Percentiles rank a stretch among this genome's conserved stretches.
Evolutionary conservation across 2,113 vertebrate species (phyloP).

Genomic region (Echinops telfairi): DNA sequence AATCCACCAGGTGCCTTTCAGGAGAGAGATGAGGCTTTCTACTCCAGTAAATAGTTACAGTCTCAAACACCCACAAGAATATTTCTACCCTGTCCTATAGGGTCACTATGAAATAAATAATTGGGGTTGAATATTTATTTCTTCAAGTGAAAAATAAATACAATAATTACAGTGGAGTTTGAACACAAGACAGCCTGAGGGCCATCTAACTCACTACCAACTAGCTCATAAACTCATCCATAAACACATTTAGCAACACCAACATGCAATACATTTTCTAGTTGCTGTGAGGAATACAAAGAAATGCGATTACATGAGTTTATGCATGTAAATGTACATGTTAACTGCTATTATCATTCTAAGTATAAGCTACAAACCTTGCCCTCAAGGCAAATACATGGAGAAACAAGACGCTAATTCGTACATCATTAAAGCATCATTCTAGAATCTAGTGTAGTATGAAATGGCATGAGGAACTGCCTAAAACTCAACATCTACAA

Average conservation of each 20-base stretch:
- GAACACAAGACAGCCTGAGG: not conserved
- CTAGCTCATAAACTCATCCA: not conserved
- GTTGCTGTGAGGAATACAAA: not conserved
- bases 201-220: conserved; percentile 11
- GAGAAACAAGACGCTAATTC: conserved; percentile 22
- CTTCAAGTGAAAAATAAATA: not conserved
- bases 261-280: conserved; percentile 14
- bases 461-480: not conserved
- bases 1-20: too few relatives aligned
- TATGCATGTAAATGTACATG: not conserved
- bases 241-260: not conserved
- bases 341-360: conserved; percentile 13
- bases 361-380: conserved; percentile 27
- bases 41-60: too few relatives aligned
- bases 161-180: not conserved
- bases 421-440: conserved; percentile 44
- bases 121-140: not conserved
- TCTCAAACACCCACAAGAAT: too few relatives aligned
- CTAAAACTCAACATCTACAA: not conserved
- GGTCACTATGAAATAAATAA: not conserved
- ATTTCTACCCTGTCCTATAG: too few relatives aligned
- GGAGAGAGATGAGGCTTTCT: too few relatives aligned
- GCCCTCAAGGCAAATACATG: not conserved
- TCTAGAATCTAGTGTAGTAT: not conserved
- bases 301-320: conserved; percentile 36